phyloP scores from a whole-genome alignment of 1,140 invertebrate species.

The Drosophila takahashii region DNA sequence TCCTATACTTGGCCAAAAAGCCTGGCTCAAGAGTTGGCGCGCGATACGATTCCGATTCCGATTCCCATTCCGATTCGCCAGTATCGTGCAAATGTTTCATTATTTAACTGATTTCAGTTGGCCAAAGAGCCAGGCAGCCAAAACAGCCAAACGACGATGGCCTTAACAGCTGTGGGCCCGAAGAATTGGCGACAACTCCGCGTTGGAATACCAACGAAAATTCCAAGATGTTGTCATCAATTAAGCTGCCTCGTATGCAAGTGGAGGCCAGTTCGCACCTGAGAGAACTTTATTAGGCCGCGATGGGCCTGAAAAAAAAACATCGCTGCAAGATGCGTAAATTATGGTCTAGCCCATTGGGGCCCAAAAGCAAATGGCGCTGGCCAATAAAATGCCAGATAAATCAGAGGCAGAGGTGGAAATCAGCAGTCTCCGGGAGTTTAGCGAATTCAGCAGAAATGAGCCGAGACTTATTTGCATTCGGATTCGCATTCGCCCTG shows the following conservation, averaged over 20 bases:
- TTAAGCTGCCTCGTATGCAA: conserved; percentile 62
- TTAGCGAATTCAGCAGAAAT: conserved; percentile 53
- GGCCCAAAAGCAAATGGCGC: conserved; percentile 58
- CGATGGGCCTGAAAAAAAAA: conserved; percentile 4
- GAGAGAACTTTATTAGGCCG: conserved; percentile 82
- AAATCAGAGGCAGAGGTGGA: conserved; percentile 57
- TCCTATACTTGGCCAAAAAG: conserved; percentile 21
- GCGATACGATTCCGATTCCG: conserved; percentile 60
- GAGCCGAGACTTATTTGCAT: conserved; percentile 73
- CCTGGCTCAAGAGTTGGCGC: conserved; percentile 14
- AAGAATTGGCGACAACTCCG: conserved; percentile 42
- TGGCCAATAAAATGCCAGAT: conserved; percentile 58
- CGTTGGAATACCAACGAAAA: conserved; percentile 77
- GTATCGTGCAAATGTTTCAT: conserved; percentile 82
- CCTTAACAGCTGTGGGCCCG: conserved; percentile 33
- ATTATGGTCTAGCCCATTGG: conserved; percentile 56
- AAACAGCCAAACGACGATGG: conserved; percentile 9
- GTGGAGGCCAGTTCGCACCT: conserved; percentile 68
- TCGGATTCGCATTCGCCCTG: conserved; percentile 67
- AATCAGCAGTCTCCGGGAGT: conserved; percentile 49
- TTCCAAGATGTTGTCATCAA: conserved; percentile 84
- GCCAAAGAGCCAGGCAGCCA: conserved; percentile 18
- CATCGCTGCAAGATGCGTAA: conserved; percentile 51
- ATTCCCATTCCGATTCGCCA: conserved; percentile 69
- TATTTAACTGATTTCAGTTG: conserved; percentile 79